phyloP scores from a whole-genome alignment of 2,797 vertebrate genomes.

The Capromys pilorides region DNA sequence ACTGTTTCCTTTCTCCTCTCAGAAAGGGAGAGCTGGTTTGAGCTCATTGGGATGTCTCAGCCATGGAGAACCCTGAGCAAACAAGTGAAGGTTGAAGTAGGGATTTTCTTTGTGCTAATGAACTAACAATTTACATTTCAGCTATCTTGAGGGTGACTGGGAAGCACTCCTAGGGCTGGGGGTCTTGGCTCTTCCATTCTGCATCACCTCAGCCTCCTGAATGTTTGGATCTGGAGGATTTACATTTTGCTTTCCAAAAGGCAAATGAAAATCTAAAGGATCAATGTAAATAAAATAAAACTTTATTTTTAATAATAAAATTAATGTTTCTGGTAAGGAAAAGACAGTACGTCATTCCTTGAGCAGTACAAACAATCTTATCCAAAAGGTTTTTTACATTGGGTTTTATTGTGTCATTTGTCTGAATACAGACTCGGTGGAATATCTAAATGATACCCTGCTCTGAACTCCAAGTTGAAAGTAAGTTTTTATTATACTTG shows the following conservation, averaged over 20 bases:
- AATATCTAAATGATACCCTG: constrained; percentile 93
- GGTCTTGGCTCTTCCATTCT: neutral
- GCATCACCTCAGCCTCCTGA: constrained; percentile 30
- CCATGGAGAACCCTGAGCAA: constrained; percentile 38
- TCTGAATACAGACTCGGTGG: constrained; percentile 92
- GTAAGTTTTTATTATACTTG: constrained; percentile 97
- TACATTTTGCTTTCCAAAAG: constrained; percentile 75
- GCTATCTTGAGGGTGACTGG: constrained; percentile 64
- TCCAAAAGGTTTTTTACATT: constrained; percentile 88
- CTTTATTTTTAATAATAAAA: constrained; percentile 88
- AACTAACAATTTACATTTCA: constrained; percentile 69
- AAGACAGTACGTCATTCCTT: constrained; percentile 87
- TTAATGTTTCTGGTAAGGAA: constrained; percentile 87
- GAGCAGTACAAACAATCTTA: constrained; percentile 88
- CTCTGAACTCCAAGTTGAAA: constrained; percentile 96
- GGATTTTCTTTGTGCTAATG: constrained; percentile 67
- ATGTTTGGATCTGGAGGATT: constrained; percentile 30
- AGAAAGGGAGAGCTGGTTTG: constrained; percentile 43
- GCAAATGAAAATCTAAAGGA: constrained; percentile 87
- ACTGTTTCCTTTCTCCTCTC: constrained; percentile 70
- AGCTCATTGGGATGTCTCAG: constrained; percentile 54
- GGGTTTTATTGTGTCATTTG: constrained; percentile 95
- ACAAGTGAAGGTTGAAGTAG: constrained; percentile 38
- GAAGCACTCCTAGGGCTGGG: neutral
- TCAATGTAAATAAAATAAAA: constrained; percentile 90